Evolutionary conservation across 2,797 vertebrate genomes (phyloP).

Genomic region (Helarctos malayanus): DNA sequence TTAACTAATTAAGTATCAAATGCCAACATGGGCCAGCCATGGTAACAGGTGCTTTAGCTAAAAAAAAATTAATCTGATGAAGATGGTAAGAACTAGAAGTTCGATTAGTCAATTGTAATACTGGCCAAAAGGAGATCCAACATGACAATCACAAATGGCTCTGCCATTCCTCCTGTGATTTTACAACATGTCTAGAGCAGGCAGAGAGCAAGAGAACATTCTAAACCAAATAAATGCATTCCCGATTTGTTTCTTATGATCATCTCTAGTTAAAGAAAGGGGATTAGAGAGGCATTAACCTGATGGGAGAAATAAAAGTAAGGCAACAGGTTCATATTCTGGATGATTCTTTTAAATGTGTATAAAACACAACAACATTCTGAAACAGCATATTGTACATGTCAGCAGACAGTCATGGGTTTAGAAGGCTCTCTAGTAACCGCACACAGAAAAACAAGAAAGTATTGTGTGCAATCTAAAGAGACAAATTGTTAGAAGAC

Average conservation of each 20-base stretch:
- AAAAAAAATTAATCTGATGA: not conserved
- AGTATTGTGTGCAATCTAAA: not conserved
- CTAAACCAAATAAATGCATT: not conserved
- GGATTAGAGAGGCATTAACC: not conserved
- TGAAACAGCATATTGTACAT: not conserved
- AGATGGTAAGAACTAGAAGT: not conserved
- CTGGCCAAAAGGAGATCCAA: not conserved
- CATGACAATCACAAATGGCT: not conserved
- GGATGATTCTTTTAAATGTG: not conserved
- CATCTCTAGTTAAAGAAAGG: not conserved
- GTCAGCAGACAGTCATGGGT: not conserved
- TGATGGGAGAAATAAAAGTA: not conserved
- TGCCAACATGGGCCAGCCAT: not conserved
- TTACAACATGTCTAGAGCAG: not conserved
- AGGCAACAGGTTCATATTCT: not conserved
- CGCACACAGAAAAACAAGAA: not conserved
- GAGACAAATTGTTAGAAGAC: not conserved
- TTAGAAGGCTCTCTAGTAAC: constrained; percentile 21
- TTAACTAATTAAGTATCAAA: not conserved
- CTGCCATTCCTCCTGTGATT: not conserved
- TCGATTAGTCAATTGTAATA: not conserved
- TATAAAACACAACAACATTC: not conserved
- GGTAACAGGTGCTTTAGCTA: not conserved
- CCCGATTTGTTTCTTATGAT: not conserved
- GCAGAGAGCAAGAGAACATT: not conserved